phyloP scores from a whole-genome alignment of 2,113 vertebrate genomes.

The Okapia johnstoni region DNA sequence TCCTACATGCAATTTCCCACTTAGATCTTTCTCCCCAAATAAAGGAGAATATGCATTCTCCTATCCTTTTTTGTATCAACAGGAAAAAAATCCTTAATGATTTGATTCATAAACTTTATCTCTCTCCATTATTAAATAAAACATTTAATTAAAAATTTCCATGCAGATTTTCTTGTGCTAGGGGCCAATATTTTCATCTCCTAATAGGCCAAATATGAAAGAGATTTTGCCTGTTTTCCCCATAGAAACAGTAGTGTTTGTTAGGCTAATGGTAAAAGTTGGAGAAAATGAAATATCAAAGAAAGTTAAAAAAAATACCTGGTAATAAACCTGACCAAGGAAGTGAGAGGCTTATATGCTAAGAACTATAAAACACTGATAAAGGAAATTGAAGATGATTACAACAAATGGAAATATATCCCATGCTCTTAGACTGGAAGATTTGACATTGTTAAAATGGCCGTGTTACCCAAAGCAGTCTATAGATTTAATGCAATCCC shows the following conservation, averaged over 20 bases:
- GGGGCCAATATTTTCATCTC: background rate
- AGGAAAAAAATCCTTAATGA: background rate
- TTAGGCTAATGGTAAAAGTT: background rate
- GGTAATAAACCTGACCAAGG: background rate
- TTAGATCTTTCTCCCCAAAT: background rate
- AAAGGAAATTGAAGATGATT: background rate
- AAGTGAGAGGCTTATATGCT: background rate
- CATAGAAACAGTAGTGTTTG: background rate
- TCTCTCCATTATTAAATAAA: background rate
- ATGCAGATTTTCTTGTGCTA: background rate
- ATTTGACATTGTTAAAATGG: background rate
- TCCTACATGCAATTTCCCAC: background rate
- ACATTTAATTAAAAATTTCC: background rate
- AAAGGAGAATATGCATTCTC: background rate
- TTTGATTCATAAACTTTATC: background rate
- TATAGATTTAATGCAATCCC: background rate
- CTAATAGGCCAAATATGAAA: background rate
- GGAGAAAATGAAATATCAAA: background rate
- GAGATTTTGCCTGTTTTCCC: background rate
- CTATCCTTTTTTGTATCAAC: background rate
- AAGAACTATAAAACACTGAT: background rate
- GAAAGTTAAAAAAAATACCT: background rate
- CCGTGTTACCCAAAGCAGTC: background rate
- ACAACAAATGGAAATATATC: background rate
- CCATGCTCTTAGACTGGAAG: background rate